Conservation (phyloP, 2,797 vertebrate species). For the Menidia menidia region DNA sequence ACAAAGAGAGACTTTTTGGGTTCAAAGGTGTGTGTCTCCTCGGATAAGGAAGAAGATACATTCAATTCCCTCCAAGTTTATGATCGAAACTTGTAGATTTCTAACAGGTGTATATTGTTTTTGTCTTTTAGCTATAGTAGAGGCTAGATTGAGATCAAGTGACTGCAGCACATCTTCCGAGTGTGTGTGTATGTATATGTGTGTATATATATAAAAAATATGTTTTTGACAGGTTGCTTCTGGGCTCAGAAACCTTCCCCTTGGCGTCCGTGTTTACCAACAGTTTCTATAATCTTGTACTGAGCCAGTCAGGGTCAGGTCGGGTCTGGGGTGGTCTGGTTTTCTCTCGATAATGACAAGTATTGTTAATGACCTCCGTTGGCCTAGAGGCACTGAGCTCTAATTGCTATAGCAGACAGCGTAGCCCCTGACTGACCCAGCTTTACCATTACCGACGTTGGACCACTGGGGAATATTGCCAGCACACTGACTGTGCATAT, state of each 20-base stretch:
- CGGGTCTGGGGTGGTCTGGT: constrained; percentile 49
- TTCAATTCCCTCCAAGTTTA: constrained; percentile 19
- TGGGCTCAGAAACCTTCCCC: background rate
- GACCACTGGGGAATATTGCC: constrained; percentile 54
- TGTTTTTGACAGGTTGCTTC: background rate
- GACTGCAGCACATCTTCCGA: background rate
- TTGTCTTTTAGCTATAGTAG: background rate
- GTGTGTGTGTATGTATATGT: background rate
- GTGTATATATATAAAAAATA: too few relatives aligned
- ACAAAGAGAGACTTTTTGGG: constrained; percentile 48
- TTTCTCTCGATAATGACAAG: constrained; percentile 70
- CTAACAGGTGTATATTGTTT: too few relatives aligned
- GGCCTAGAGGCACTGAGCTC: constrained; percentile 62
- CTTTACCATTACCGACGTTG: constrained; percentile 53
- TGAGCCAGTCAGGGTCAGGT: constrained; percentile 42
- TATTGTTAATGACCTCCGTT: constrained; percentile 77
- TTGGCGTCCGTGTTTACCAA: constrained; percentile 46
- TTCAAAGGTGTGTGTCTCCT: constrained; percentile 52
- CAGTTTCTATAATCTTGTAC: constrained; percentile 32
- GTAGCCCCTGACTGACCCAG: constrained; percentile 77
- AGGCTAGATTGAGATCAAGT: constrained; percentile 27
- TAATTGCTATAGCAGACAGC: constrained; percentile 78
- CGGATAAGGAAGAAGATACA: background rate
- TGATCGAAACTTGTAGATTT: background rate
- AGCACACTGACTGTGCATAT: constrained; percentile 14